These are phyloP conservation scores for Lithophane semibrunnea DNA, from an alignment of 2,888 invertebrate genomes.

Conservation along the genomic window DNA sequence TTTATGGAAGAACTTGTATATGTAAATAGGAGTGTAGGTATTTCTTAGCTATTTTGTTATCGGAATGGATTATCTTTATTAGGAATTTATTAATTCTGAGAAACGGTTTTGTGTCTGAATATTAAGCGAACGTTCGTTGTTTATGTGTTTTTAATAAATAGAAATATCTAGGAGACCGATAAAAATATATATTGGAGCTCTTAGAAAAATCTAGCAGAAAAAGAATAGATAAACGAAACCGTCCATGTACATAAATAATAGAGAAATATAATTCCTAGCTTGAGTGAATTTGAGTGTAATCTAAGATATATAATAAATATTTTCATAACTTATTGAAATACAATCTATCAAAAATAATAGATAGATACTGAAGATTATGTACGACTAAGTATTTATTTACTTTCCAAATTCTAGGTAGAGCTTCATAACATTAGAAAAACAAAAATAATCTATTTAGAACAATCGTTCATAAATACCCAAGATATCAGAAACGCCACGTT, in stretches of 20 bases:
- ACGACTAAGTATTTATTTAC: background rate
- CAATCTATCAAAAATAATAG: constrained; percentile 10
- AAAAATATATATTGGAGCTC: background rate
- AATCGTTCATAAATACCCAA: constrained; percentile 14
- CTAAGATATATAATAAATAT: constrained; percentile 29
- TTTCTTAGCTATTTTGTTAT: constrained; percentile 61
- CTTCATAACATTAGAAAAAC: background rate
- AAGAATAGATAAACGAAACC: background rate
- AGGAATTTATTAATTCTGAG: constrained; percentile 54
- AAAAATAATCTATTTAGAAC: constrained; percentile 17
- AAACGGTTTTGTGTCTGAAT: constrained; percentile 51
- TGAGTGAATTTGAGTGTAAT: constrained; percentile 8
- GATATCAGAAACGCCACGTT: constrained; percentile 39
- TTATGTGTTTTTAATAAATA: constrained; percentile 43
- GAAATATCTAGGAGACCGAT: constrained; percentile 3
- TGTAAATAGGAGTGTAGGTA: constrained; percentile 61
- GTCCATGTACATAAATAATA: constrained; percentile 15
- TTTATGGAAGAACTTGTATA: constrained; percentile 61
- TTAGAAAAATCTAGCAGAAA: constrained; percentile 10
- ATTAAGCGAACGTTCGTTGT: constrained; percentile 36
- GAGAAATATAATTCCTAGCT: constrained; percentile 5
- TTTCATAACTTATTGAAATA: constrained; percentile 12
- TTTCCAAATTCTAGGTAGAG: background rate
- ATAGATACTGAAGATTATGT: background rate
- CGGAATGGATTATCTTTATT: constrained; percentile 58